Percentiles rank a stretch among this genome's conserved stretches.
phyloP scores from a whole-genome alignment of 2,888 invertebrate genomes.

The Phyllotreta striolata region DNA sequence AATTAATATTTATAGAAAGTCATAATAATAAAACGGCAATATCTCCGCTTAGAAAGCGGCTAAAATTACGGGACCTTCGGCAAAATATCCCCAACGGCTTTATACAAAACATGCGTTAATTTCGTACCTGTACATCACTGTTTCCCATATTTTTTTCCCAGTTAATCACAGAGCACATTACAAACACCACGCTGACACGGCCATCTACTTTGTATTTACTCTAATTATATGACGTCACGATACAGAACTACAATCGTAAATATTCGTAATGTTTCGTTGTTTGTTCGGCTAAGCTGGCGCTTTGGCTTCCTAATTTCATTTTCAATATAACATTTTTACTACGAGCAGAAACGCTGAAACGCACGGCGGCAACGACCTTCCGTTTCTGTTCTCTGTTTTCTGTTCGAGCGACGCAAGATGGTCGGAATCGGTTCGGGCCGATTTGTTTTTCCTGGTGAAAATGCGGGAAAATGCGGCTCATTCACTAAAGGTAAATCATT shows the following conservation, averaged over 20 bases:
- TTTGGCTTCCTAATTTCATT: conserved; percentile 38
- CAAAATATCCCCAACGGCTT: conserved; percentile 42
- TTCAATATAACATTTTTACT: neutral
- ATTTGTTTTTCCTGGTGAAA: too few species aligned
- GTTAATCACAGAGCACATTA: conserved; percentile 58
- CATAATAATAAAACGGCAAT: conserved; percentile 51
- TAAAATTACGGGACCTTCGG: conserved; percentile 45
- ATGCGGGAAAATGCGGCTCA: too few species aligned
- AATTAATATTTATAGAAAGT: conserved; percentile 48
- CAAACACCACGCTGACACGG: conserved; percentile 69
- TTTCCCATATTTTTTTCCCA: conserved; percentile 61
- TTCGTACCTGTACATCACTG: conserved; percentile 61
- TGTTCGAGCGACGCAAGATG: too few species aligned
- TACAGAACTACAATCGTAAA: conserved; percentile 59
- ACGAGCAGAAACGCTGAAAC: too few species aligned
- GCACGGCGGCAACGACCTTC: too few species aligned
- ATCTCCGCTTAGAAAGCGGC: conserved; percentile 37
- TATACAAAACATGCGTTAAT: conserved; percentile 44
- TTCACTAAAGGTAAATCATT: too few species aligned
- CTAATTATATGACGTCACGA: conserved; percentile 76
- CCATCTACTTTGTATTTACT: conserved; percentile 75
- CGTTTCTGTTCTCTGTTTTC: too few species aligned
- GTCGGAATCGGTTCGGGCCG: too few species aligned
- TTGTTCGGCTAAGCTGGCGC: conserved; percentile 54
- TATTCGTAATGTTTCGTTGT: conserved; percentile 53